Evolutionary conservation across 2,888 invertebrate genomes (phyloP).

Genomic region (Drosophila suboccidentalis): DNA sequence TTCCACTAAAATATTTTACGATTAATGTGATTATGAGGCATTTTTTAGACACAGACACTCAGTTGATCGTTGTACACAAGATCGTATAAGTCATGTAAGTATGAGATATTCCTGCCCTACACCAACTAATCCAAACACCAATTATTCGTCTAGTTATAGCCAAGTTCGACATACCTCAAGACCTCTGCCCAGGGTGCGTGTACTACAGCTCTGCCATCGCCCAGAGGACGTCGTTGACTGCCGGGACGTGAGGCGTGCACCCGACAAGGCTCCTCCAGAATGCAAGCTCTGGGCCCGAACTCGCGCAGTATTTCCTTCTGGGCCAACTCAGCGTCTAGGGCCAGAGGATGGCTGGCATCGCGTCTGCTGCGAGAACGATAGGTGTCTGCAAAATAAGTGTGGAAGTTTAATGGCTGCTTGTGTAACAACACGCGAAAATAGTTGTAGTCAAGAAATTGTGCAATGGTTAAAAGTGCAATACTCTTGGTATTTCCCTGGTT

Average conservation of each 20-base stretch:
- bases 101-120: neutral
- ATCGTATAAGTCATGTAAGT: neutral
- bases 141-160: neutral
- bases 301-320: conserved; percentile 92
- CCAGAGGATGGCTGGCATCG: conserved; percentile 83
- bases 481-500: conserved; percentile 46
- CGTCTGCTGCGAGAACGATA: conserved; percentile 90
- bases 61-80: neutral
- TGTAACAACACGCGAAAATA: conserved; percentile 43
- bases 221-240: conserved; percentile 61
- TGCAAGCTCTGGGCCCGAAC: conserved; percentile 92
- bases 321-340: conserved; percentile 90
- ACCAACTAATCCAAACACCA: neutral
- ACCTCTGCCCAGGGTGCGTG: conserved; percentile 86
- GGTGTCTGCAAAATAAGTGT: conserved; percentile 87
- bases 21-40: too few species aligned
- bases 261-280: conserved; percentile 91
- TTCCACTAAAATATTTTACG: too few species aligned
- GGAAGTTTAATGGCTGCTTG: conserved; percentile 35
- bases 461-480: conserved; percentile 17
- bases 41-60: neutral
- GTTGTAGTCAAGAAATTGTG: conserved; percentile 37
- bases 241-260: conserved; percentile 83
- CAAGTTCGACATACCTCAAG: conserved; percentile 88
- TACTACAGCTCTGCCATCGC: conserved; percentile 47